A percentile compares a stretch with the other conserved stretches of the same genome.
phyloP scores from a whole-genome alignment of 2,113 vertebrate species.

The Crocuta crocuta region DNA sequence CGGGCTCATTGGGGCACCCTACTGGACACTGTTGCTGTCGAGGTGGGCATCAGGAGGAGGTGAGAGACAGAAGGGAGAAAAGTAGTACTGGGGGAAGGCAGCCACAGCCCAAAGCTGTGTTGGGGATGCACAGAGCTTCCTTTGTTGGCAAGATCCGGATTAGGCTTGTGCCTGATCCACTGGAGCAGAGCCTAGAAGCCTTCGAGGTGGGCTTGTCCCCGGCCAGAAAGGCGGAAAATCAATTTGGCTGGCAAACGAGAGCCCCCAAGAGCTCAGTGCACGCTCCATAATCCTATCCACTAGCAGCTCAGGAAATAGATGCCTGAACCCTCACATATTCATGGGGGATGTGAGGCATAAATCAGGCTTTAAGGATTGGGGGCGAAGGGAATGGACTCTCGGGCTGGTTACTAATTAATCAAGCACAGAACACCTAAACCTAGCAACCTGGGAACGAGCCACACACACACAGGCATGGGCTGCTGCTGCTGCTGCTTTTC shows the following conservation, averaged over 20 bases:
- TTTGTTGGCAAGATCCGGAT: slow-evolving; percentile 70
- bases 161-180: slow-evolving; percentile 56
- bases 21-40: background rate
- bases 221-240: slow-evolving; percentile 76
- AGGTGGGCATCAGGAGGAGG: background rate
- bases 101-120: slow-evolving; percentile 44
- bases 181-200: slow-evolving; percentile 65
- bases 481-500: slow-evolving; percentile 54
- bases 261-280: slow-evolving; percentile 67
- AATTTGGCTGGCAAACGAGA: slow-evolving; percentile 78
- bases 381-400: slow-evolving; percentile 61
- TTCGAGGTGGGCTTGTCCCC: slow-evolving; percentile 74
- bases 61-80: background rate
- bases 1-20: fast-evolving
- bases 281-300: slow-evolving; percentile 66
- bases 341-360: slow-evolving; percentile 70
- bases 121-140: background rate
- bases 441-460: slow-evolving; percentile 68
- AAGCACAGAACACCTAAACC: slow-evolving; percentile 75
- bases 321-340: slow-evolving; percentile 68
- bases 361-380: slow-evolving; percentile 71
- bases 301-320: slow-evolving; percentile 76
- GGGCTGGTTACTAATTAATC: slow-evolving; percentile 78
- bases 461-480: slow-evolving; percentile 25
- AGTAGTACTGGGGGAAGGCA: background rate